Conservation (phyloP, 2,888 invertebrate genomes). For the Polia nebulosa region DNA sequence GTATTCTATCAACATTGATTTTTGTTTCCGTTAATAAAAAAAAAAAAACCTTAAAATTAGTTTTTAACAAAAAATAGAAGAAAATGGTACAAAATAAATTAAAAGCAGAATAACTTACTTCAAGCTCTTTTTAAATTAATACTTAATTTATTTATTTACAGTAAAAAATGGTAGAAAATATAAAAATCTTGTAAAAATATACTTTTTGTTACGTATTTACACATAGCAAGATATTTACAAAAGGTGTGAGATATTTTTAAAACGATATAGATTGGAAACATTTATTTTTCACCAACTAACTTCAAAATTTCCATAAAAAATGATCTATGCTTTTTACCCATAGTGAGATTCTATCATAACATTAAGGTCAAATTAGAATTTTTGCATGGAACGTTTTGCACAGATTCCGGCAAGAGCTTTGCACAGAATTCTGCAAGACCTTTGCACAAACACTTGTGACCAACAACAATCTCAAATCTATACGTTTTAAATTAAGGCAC, state of each 20-base stretch:
- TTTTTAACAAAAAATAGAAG: constrained; percentile 59
- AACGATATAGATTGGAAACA: constrained; percentile 31
- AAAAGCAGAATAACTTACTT: constrained; percentile 76
- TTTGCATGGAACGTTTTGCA: no score
- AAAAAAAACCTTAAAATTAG: constrained; percentile 56
- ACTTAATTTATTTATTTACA: constrained; percentile 75
- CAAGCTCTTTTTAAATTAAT: constrained; percentile 72
- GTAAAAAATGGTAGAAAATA: constrained; percentile 72
- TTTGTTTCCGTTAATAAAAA: constrained; percentile 60
- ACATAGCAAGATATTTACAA: constrained; percentile 75
- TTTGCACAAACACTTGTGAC: neutral
- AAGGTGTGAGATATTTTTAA: constrained; percentile 55
- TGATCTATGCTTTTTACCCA: neutral
- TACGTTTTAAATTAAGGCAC: constrained; percentile 69
- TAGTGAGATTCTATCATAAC: neutral
- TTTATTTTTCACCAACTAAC: constrained; percentile 4
- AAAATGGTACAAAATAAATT: constrained; percentile 76
- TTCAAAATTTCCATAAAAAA: neutral
- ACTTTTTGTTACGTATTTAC: constrained; percentile 65
- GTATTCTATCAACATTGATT: constrained; percentile 74
- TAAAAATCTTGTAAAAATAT: constrained; percentile 50
- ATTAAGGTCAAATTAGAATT: neutral
- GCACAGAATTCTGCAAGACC: neutral
- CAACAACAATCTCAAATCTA: constrained; percentile 21
- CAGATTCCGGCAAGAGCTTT: neutral